Evolutionary conservation across 2,797 vertebrate species (phyloP).

Genomic region (Miichthys miiuy): DNA sequence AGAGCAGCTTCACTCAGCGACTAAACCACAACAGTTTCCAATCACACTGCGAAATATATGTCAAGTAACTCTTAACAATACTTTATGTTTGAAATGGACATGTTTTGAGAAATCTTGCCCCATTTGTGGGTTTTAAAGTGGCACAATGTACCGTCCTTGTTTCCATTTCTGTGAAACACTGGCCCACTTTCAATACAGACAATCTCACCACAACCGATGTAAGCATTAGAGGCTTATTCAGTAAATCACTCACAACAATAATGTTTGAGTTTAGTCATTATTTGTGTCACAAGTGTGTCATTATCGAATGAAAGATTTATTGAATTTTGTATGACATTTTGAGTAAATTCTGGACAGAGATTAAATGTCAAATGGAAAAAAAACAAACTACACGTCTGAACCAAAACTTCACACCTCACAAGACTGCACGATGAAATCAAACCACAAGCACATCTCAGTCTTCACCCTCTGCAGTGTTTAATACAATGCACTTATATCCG

Average conservation of each 20-base stretch:
- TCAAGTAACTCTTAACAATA: not conserved
- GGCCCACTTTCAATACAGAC: not conserved
- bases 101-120: not conserved
- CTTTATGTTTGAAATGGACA: not conserved
- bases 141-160: not conserved
- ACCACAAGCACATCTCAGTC: constrained; percentile 25
- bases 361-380: constrained; percentile 17
- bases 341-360: rapidly evolving
- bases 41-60: not conserved
- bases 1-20: too few species aligned
- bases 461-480: not conserved
- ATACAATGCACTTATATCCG: not conserved
- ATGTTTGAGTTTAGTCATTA: not conserved
- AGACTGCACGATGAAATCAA: not conserved
- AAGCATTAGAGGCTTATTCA: not conserved
- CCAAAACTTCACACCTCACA: not conserved
- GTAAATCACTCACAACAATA: not conserved
- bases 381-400: too few species aligned
- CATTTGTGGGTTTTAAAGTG: not conserved
- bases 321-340: not conserved
- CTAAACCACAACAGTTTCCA: constrained; percentile 20
- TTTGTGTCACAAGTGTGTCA: too few species aligned
- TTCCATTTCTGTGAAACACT: constrained; percentile 26
- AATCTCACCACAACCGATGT: constrained; percentile 5
- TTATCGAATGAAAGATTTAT: not conserved